Evolutionary conservation across 2,888 invertebrate species (phyloP), one percentile per base, ranked within the genome.

Genomic region (Eupithecia tripunctaria): DNA sequence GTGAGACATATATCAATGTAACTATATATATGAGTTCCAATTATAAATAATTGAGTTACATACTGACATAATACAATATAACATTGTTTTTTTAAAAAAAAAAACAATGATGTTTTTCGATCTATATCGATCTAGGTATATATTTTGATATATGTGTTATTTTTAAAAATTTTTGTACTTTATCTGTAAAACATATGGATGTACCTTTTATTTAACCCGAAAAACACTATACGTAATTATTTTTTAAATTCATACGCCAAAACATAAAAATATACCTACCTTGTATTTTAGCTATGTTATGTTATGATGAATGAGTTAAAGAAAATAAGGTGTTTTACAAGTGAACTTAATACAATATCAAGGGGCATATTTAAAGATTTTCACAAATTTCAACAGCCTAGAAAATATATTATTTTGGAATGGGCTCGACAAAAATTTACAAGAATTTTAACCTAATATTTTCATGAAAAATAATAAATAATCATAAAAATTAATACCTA

Each of bases 381-480:
- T n/a, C n/a, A n/a, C n/a, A n/a, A n/a, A n/a, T n/a, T n/a, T 3
- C 4, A 25, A 56, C 25, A 25, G 25, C 25, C 14, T 12, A n/a
- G 6, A 32, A 7, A 47, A 21, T 21, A 51, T 51, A 51, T 51
- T 8, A 47, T 51, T 51, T 21, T 51, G 51, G 51, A 51, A 51
- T 51, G 51, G 10, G 10, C n/a, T 51, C n/a, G 51, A 51, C 10
- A 14, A 51, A 56, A 56, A 25, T 51, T 12, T 21, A 25, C 56
- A 56, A 56, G 25, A 25, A 56, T 56, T 56, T 56, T 5, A 56
- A 14, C 21, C 51, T 25, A 51, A 51, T 25, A 10, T 51, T 51
- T 51, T 25, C 5, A 25, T 25, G 56, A 51, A 51, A 51, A 56
- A 56, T 56, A 70, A 83, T 77, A 86, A 70, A 83, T 77, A 66